These are phyloP conservation scores for Himalopsyche phryganea DNA, from an alignment of 1,140 invertebrate species.

Conservation along the genomic window DNA sequence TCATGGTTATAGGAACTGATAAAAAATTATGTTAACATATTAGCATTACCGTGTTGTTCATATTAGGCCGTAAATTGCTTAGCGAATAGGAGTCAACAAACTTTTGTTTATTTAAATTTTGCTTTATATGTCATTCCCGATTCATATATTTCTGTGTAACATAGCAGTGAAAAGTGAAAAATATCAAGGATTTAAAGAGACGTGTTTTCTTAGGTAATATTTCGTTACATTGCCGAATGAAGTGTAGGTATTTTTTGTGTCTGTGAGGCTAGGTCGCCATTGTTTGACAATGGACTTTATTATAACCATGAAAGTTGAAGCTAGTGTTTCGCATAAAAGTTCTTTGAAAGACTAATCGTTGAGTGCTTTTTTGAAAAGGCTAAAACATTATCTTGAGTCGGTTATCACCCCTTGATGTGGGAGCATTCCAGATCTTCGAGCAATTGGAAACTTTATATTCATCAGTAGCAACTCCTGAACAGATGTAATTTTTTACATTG, in stretches of 20 bases:
- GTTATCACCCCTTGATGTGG: constrained; percentile 16
- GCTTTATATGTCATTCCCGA: constrained; percentile 18
- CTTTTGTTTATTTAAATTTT: constrained; percentile 52
- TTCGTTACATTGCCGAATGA: constrained; percentile 7
- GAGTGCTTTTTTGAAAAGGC: no score
- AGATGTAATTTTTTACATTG: constrained; percentile 14
- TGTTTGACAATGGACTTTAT: constrained; percentile 46
- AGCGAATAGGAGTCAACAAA: constrained; percentile 47
- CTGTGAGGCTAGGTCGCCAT: constrained; percentile 46
- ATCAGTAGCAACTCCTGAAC: constrained; percentile 24
- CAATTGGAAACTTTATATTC: constrained; percentile 20
- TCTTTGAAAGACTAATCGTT: constrained; percentile 8
- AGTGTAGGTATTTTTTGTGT: constrained; percentile 20
- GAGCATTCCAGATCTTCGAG: constrained; percentile 16
- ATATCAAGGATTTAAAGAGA: no score
- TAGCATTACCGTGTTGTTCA: constrained; percentile 2
- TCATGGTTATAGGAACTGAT: no score
- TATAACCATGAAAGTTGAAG: constrained; percentile 24
- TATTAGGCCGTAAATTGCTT: constrained; percentile 20
- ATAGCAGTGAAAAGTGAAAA: constrained; percentile 1
- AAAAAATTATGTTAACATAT: no score
- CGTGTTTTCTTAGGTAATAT: neutral
- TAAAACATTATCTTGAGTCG: neutral
- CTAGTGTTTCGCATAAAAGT: constrained; percentile 6
- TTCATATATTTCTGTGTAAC: neutral